Base-by-base conservation (phyloP, 2,113 vertebrate genomes). In the Lepidothrix coronata region DNA sequence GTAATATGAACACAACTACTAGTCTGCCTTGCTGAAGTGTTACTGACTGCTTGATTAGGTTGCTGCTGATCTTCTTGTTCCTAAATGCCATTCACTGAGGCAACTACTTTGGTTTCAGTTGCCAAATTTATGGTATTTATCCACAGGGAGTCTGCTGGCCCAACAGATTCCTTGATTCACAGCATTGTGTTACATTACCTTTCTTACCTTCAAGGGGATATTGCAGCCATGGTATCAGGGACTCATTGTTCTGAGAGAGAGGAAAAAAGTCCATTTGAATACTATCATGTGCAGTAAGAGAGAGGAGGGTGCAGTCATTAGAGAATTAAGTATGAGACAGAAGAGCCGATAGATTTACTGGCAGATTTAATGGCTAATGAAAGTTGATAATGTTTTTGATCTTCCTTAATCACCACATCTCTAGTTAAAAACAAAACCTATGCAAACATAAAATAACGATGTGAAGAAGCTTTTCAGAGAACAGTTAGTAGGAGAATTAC, bases 401-500 rank as follows among this genome's bases (percentile, higher is more conserved):
- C 8, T 80, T 68, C 14, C 9, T 55, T 51, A 43, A 39, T 75
- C 11, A 33, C 4, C 8, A 51, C 0, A 59, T 46, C 4, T 70
- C 12, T 54, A 28, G 19, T 4, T 19, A 28, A 30, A 85, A 43
- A 25, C 3, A 2, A 41, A 11, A 2, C 0, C 0, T 21, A 1
- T 35, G 11, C 2, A 12, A 46, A 13, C 4, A 1, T 6, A 59
- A 20, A 37, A 27, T 46, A 85, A n/a, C 5, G 20, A 17, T 1
- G 8, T 14, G 12, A 62, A 62, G 27, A 33, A 57, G 9, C 2
- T 61, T 83, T 83, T 20, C 14, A 30, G 54, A 16, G 8, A 63
- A 6, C 61, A 35, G 11, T 51, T 71, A 27, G 5, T 15, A 7
- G 21, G 22, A 63, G 8, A 30, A 4, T 12, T 41, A 8, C 5